Evolutionary conservation across 2,888 invertebrate genomes (phyloP).

Genomic region (Helobdella robusta): DNA sequence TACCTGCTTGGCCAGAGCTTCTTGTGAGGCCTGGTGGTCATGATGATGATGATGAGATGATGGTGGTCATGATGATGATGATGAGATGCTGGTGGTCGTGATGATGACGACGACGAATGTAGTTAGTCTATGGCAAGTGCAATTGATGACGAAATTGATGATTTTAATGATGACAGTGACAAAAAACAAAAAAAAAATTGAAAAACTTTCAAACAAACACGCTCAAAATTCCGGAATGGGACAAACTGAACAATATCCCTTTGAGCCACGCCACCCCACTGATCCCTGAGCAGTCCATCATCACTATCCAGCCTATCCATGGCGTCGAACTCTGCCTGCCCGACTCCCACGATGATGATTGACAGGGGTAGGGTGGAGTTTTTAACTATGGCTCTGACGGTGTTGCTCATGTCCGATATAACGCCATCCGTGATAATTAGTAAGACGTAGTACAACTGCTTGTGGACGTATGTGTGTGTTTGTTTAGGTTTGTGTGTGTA

Average conservation of each 20-base stretch:
- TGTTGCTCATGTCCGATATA: constrained; percentile 45
- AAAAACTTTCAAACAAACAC: constrained; percentile 38
- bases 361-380: constrained; percentile 48
- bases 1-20: constrained; percentile 44
- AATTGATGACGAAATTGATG: neutral
- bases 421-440: constrained; percentile 48
- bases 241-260: constrained; percentile 50
- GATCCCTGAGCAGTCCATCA: constrained; percentile 42
- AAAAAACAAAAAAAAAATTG: neutral
- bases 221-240: constrained; percentile 44
- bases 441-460: constrained; percentile 46
- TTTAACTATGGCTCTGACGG: constrained; percentile 43
- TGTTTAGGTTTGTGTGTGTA: neutral
- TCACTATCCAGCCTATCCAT: constrained; percentile 48
- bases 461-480: too few species aligned
- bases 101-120: neutral
- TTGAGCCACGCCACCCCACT: constrained; percentile 39
- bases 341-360: constrained; percentile 48
- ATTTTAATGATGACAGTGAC: neutral
- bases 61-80: too few species aligned
- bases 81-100: too few species aligned
- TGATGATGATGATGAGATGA: too few species aligned
- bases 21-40: constrained; percentile 37
- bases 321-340: constrained; percentile 45
- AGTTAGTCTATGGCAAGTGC: neutral